Percentiles rank a stretch among this genome's conserved stretches.
Conservation (phyloP, 2,113 vertebrate genomes). For the Piprites chloris region DNA sequence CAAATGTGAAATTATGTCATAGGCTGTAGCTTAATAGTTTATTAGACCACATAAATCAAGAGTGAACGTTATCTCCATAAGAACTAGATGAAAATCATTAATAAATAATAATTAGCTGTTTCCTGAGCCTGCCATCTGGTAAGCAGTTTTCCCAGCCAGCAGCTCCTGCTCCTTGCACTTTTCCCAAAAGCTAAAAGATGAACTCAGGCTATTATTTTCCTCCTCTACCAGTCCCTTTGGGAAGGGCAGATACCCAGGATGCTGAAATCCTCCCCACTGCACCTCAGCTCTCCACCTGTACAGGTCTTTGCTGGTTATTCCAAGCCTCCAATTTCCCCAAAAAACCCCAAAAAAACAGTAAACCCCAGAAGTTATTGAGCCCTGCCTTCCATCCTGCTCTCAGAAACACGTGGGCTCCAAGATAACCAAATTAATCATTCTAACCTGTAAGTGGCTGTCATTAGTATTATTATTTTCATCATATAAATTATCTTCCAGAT, state of each 20-base stretch:
- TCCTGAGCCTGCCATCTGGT: slow-evolving; percentile 54
- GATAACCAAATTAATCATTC: slow-evolving; percentile 39
- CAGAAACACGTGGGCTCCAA: slow-evolving; percentile 6
- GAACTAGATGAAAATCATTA: slow-evolving; percentile 33
- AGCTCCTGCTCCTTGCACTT: not conserved
- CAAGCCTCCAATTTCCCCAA: not conserved
- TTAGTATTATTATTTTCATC: slow-evolving; percentile 69
- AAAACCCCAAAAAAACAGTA: not conserved
- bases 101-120: slow-evolving; percentile 55
- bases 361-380: not conserved
- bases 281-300: not conserved
- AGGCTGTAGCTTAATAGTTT: slow-evolving; percentile 1
- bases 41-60: not conserved
- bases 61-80: not conserved
- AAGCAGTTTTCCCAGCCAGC: slow-evolving; percentile 1
- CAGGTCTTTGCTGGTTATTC: not conserved
- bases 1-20: not conserved
- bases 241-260: not conserved
- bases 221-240: not conserved
- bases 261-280: not conserved
- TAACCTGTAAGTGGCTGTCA: slow-evolving; percentile 62
- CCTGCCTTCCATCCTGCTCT: not conserved
- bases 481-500: slow-evolving; percentile 65
- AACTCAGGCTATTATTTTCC: not conserved
- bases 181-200: not conserved